Evolutionary conservation across 2,797 vertebrate species (phyloP), one percentile per base, ranked within the genome.

Genomic region (Luscinia megarhynchos): DNA sequence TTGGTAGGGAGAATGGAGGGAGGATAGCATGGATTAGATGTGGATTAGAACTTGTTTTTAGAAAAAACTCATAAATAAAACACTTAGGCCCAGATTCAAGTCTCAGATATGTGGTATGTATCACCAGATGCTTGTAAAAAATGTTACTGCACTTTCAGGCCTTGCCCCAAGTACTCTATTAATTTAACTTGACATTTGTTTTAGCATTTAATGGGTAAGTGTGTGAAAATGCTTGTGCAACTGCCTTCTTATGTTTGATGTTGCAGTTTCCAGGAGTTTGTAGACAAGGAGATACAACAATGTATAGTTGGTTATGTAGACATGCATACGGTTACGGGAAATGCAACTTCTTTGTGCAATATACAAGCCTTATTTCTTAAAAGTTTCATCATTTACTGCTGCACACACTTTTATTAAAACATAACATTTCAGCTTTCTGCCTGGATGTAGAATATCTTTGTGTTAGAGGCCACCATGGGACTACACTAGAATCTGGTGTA

Each of bases 41-140:
- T 82, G 95, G 95, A 95, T 95, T 96, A 95, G 83, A 89, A 64
- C 12, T 87, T 94, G 94, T 91, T 96, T 95, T 95, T 74, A 95
- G 94, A 94, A 91, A 96, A 96, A 94, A 76, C 84, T 96, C 85
- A 93, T 97, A 95, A 97, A 96, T 94, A 95, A 96, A 96, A 93
- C 93, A 93, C 89, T 93, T 93, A 95, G 83, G 55, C 74, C 53
- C 48, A 79, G 77, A 94, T 64, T 96, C 85, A 95, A 79, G 69
- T 89, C 91, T 95, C 59, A 82, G 94, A 94, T 95, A 94, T 7
- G 74, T 94, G 95, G 67, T 29, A 7, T 93, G 38, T 86, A 91
- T 94, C 91, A 95, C 91, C 87, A 96, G 93, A 95, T 88, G 96
- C 95, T 97, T 95, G 95, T 97, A 96, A 96, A 97, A 97, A 96